Base-by-base conservation (phyloP, 2,888 invertebrate genomes). In the Luperina testacea region DNA sequence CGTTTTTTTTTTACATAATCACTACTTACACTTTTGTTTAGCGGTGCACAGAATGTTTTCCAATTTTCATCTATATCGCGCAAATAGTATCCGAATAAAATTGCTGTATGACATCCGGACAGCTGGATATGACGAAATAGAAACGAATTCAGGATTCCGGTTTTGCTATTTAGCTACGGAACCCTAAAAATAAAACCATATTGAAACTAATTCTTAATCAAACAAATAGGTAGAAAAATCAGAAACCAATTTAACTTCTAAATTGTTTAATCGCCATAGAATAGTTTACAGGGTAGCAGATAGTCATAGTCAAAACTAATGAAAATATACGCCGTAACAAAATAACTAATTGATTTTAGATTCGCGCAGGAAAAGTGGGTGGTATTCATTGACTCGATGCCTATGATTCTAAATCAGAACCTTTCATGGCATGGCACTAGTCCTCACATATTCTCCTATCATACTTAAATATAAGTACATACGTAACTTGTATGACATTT, bases 371-470 rank as follows among this genome's bases (percentile, higher is more conserved):
- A 96, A 96, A 95, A 96, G 96, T 96, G 97, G 97, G 96, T 97
- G 96, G 96, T 96, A 97, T 95, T 94, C 95, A 96, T 95, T 93
- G 95, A 96, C 95, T 95, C 93, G 91, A 96, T 96, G 96, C 96
- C 96, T 94, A 95, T 92, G 96, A 96, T 97, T 96, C 96, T 96
- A 96, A 94, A 94, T 93, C 94, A 96, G 97, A 96, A 96, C 96
- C 96, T 96, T 96, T 96, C 97, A 96, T 92, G 96, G 96, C 97
- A 96, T 97, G 97, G 96, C 97, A 97, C 96, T 95, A 96, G 96
- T 96, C 96, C 95, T 95, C 94, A 96, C 94, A 96, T 94, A 96
- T 94, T 94, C 96, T 95, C 96, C 97, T 97, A 96, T 95, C 97
- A 97, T 95, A 95, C 97, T 93, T 93, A 93, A 91, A 93, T 94